These are phyloP conservation scores for Drusus annulatus DNA, from an alignment of 1,140 invertebrate species.

Conservation along the genomic window DNA sequence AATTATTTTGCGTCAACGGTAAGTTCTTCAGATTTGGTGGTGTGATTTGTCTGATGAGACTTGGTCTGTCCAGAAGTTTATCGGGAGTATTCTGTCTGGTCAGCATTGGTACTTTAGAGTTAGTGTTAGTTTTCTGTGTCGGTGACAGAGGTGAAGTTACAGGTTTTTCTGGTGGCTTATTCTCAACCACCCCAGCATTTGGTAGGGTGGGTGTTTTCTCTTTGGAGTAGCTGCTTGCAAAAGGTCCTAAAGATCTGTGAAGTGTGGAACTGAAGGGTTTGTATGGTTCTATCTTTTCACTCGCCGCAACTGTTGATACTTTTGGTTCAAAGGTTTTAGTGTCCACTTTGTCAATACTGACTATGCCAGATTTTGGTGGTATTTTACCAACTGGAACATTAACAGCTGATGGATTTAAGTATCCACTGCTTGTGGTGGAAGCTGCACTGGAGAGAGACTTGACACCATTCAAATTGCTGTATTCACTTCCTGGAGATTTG, in stretches of 20 bases:
- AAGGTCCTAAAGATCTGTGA: conserved; percentile 61
- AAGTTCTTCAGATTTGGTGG: conserved; percentile 69
- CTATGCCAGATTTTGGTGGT: conserved; percentile 44
- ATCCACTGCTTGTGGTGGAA: conserved; percentile 80
- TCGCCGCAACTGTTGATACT: background rate
- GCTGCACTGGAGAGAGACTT: conserved; percentile 71
- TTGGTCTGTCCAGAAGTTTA: conserved; percentile 34
- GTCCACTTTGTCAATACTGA: conserved; percentile 43
- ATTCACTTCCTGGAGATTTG: conserved; percentile 72
- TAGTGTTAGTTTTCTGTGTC: conserved; percentile 62
- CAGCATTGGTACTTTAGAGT: conserved; percentile 68
- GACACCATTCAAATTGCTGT: conserved; percentile 70
- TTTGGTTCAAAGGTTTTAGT: background rate
- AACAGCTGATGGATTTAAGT: conserved; percentile 79
- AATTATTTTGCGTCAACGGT: conserved; percentile 23
- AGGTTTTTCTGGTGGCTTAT: conserved; percentile 51
- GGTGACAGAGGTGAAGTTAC: conserved; percentile 65
- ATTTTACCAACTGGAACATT: conserved; percentile 73
- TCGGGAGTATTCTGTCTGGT: conserved; percentile 65
- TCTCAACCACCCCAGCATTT: background rate
- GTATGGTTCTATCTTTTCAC: conserved; percentile 44
- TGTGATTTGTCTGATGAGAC: conserved; percentile 61
- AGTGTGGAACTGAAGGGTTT: conserved; percentile 63
- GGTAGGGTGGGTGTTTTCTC: conserved; percentile 43
- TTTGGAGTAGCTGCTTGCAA: conserved; percentile 62